Conservation (phyloP, 2,888 invertebrate species). For the Agrotis exclamationis region DNA sequence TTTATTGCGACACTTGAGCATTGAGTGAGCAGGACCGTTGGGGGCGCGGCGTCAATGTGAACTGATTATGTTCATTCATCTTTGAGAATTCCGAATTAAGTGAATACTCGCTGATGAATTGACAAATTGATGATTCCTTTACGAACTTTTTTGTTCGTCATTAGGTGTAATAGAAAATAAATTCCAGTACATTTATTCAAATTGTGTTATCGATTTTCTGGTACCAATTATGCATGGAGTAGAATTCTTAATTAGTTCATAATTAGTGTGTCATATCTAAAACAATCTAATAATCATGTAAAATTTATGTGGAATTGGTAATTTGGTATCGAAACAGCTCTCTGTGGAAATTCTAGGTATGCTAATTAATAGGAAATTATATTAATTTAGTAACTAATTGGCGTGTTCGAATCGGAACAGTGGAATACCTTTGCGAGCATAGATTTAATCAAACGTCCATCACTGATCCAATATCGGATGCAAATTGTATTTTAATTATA, state of each 20-base stretch:
- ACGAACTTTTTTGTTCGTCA: constrained; percentile 55
- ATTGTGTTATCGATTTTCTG: constrained; percentile 42
- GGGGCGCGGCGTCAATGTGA: constrained; percentile 69
- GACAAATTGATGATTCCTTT: constrained; percentile 73
- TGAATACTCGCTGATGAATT: constrained; percentile 77
- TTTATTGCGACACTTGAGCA: constrained; percentile 66
- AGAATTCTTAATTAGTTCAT: constrained; percentile 10
- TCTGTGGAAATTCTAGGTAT: constrained; percentile 65
- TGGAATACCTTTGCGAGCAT: constrained; percentile 70
- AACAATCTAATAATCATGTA: constrained; percentile 35
- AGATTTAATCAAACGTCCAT: constrained; percentile 71
- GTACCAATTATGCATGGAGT: constrained; percentile 34
- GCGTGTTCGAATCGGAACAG: constrained; percentile 70
- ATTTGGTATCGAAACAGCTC: constrained; percentile 41
- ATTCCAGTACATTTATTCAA: constrained; percentile 47
- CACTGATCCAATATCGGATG: constrained; percentile 71
- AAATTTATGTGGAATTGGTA: constrained; percentile 39
- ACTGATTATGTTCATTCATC: constrained; percentile 77
- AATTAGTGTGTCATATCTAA: constrained; percentile 27
- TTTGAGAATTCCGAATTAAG: constrained; percentile 67
- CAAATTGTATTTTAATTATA: constrained; percentile 68
- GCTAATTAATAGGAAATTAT: constrained; percentile 74
- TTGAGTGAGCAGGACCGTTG: constrained; percentile 62
- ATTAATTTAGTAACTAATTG: constrained; percentile 78
- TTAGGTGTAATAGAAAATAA: constrained; percentile 53